These are phyloP conservation scores for Apolygus lucorum DNA, from an alignment of 1,140 invertebrate genomes.

Conservation along the genomic window DNA sequence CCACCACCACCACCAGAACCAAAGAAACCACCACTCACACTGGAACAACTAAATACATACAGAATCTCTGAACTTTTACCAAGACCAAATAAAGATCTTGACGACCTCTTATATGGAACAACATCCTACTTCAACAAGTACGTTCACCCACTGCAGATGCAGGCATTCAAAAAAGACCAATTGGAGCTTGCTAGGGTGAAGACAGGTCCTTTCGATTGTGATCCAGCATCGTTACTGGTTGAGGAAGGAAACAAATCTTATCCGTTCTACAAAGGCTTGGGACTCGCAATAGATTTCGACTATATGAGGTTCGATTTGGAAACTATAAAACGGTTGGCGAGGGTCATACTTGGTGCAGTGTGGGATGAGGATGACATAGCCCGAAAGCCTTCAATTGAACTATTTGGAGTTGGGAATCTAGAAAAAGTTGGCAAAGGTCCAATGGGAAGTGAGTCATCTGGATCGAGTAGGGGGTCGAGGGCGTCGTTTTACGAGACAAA, in stretches of 20 bases:
- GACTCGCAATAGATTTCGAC: slow-evolving; percentile 1
- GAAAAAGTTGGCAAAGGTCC: background rate
- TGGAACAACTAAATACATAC: background rate
- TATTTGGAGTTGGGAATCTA: slow-evolving; percentile 9
- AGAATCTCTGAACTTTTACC: slow-evolving; percentile 16
- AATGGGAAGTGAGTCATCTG: background rate
- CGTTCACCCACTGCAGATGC: background rate
- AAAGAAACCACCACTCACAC: background rate
- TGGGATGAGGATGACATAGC: background rate
- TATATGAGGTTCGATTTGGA: slow-evolving; percentile 9
- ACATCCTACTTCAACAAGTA: background rate
- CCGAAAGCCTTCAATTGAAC: slow-evolving; percentile 17
- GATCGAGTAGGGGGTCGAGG: background rate
- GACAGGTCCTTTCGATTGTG: background rate
- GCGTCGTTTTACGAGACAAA: background rate
- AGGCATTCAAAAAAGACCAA: background rate
- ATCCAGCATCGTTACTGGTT: background rate
- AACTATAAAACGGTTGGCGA: slow-evolving; percentile 12
- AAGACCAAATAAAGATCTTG: slow-evolving; percentile 8
- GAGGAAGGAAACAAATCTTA: background rate
- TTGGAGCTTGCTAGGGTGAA: background rate
- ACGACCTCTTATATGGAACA: background rate
- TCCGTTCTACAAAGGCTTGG: slow-evolving; percentile 8
- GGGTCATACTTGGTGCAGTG: slow-evolving; percentile 2
- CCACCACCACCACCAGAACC: slow-evolving; percentile 5